Conservation (phyloP, 2,797 vertebrate genomes). For the Spea hammondii region DNA sequence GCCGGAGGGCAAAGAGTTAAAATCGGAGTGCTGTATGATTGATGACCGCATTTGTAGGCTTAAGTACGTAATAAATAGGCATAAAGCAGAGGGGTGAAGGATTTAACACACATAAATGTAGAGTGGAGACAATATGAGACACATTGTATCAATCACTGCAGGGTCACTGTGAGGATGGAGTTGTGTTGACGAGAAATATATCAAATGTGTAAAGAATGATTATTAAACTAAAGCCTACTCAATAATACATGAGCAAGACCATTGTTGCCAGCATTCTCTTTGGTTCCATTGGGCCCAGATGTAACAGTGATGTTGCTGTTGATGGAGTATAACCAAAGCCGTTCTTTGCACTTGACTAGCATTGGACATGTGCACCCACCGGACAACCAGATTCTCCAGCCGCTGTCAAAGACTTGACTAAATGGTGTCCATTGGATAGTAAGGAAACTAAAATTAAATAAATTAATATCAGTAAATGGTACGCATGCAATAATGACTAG, state of each 20-base stretch:
- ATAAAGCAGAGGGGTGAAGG: not conserved
- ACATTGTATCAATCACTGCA: not conserved
- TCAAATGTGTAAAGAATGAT: not conserved
- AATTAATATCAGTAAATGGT: not conserved
- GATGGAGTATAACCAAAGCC: no score
- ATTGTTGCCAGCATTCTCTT: no score
- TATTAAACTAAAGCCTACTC: not conserved
- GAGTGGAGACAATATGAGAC: not conserved
- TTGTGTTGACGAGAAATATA: constrained; percentile 1
- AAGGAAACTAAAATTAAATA: not conserved
- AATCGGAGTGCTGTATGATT: not conserved
- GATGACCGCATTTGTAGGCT: not conserved
- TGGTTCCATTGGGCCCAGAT: no score
- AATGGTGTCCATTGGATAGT: no score
- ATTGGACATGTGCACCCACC: no score
- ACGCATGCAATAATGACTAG: no score
- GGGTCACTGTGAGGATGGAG: not conserved
- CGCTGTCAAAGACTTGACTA: no score
- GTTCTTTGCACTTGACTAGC: no score
- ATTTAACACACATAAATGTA: not conserved
- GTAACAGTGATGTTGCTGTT: no score
- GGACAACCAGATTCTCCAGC: no score
- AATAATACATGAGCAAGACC: not conserved
- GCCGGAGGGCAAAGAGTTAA: not conserved
- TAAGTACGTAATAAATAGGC: not conserved